These are phyloP conservation scores for Takifugu flavidus DNA, from an alignment of 2,113 vertebrate species.

Conservation along the genomic window DNA sequence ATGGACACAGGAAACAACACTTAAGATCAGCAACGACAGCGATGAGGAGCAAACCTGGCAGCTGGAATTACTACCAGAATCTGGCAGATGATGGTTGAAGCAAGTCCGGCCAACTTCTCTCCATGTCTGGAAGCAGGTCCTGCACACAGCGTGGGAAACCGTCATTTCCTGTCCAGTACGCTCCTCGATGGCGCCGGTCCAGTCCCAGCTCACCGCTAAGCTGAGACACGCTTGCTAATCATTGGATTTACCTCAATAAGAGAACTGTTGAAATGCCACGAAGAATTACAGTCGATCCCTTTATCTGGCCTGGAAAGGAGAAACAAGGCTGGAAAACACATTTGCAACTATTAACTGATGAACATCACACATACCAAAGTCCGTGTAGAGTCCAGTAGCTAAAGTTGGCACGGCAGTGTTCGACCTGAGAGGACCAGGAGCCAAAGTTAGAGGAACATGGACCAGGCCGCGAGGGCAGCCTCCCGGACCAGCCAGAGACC, in stretches of 20 bases:
- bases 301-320: constrained; percentile 67
- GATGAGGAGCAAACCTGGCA: neutral
- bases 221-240: neutral
- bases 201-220: neutral
- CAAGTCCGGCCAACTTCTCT: constrained; percentile 64
- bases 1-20: constrained; percentile 3
- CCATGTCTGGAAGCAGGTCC: constrained; percentile 68
- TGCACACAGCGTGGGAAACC: constrained; percentile 18
- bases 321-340: neutral
- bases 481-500: too few species aligned
- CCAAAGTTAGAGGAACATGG: neutral
- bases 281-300: constrained; percentile 61
- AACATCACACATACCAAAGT: constrained; percentile 64
- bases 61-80: constrained; percentile 55
- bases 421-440: constrained; percentile 50
- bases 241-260: constrained; percentile 53
- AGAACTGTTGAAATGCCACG: constrained; percentile 68
- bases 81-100: constrained; percentile 17
- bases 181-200: too few species aligned
- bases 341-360: neutral
- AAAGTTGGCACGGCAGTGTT: constrained; percentile 63
- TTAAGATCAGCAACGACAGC: too few species aligned
- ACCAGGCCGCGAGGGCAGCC: too few species aligned
- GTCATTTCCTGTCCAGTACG: too few species aligned
- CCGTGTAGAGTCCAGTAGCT: constrained; percentile 77